Conservation (phyloP, 2,888 invertebrate species). For the Salpingus planirostris region DNA sequence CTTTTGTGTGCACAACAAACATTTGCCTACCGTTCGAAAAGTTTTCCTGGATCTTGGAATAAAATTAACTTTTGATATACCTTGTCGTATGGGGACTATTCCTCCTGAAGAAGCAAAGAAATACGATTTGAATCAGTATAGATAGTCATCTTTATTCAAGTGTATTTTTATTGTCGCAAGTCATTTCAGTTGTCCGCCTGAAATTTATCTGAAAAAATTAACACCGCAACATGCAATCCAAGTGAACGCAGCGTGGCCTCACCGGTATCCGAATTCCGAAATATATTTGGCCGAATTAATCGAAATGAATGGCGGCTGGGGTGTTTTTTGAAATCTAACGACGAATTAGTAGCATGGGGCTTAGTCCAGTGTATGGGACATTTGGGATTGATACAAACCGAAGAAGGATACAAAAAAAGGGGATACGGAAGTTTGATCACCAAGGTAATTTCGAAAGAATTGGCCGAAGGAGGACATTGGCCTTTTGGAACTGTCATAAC, state of each 20-base stretch:
- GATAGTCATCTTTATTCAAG: neutral
- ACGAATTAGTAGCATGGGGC: no score
- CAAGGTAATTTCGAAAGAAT: no score
- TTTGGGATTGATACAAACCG: no score
- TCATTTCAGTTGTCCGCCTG: constrained; percentile 22
- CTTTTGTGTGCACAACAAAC: no score
- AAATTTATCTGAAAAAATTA: constrained; percentile 31
- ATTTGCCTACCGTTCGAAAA: no score
- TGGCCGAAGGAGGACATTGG: no score
- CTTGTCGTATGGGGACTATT: neutral
- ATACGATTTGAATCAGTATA: neutral
- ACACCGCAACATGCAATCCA: constrained; percentile 16
- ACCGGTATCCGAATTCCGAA: constrained; percentile 27
- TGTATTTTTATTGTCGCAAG: neutral
- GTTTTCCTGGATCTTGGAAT: no score
- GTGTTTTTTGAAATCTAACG: constrained; percentile 36
- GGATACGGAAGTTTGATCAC: no score
- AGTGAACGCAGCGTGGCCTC: constrained; percentile 35
- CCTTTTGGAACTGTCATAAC: no score
- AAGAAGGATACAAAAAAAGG: no score
- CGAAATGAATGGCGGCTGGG: constrained; percentile 33
- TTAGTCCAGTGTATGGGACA: no score
- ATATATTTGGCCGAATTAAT: constrained; percentile 28
- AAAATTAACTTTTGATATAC: neutral
- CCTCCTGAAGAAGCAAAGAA: constrained; percentile 1